phyloP scores from a whole-genome alignment of 1,140 invertebrate genomes.

The Aphis gossypii region DNA sequence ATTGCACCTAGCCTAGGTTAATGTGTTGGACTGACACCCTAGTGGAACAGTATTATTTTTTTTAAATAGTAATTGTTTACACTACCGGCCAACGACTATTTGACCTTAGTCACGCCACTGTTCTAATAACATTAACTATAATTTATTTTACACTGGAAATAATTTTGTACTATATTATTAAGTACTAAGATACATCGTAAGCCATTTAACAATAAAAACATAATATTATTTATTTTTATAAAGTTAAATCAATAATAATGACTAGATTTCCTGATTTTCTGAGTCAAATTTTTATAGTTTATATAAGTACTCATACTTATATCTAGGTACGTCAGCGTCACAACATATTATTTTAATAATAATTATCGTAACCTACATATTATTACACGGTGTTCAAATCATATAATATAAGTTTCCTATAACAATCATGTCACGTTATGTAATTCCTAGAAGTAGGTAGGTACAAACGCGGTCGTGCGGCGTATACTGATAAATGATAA shows the following conservation, averaged over 20 bases:
- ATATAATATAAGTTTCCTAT: background rate
- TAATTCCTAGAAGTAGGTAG: background rate
- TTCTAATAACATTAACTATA: background rate
- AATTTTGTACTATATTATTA: background rate
- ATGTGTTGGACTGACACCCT: no score
- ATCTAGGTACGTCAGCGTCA: background rate
- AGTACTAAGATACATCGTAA: background rate
- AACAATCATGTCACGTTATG: conserved; percentile 15
- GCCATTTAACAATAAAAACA: no score
- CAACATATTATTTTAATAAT: background rate
- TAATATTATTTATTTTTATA: background rate
- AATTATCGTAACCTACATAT: background rate
- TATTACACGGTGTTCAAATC: background rate
- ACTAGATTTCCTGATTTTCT: background rate
- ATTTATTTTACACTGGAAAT: background rate
- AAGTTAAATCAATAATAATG: background rate
- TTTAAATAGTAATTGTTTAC: no score
- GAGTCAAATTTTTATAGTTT: background rate
- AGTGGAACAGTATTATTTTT: no score
- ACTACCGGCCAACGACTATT: no score
- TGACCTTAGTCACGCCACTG: no score
- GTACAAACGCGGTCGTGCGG: background rate
- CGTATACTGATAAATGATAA: background rate
- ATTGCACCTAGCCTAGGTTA: no score
- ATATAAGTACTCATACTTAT: background rate